A percentile compares a stretch with the other conserved stretches of the same genome.
phyloP scores from a whole-genome alignment of 2,113 vertebrate species.

The Falcunculus frontatus region DNA sequence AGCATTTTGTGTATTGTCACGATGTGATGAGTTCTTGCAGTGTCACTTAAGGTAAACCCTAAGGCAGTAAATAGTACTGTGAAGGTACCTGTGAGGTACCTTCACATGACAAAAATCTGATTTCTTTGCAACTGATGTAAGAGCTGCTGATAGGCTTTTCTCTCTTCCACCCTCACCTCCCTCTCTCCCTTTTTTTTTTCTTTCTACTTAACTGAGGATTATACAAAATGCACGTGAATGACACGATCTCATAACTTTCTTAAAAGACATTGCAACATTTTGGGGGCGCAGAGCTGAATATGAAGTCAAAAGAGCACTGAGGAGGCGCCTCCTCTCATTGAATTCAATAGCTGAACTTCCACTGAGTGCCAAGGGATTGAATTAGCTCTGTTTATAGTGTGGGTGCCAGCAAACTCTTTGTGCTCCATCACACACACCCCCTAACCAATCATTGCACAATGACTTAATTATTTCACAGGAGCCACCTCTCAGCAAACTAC shows the following conservation, averaged over 20 bases:
- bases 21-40: neutral
- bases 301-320: neutral
- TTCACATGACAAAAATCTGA: neutral
- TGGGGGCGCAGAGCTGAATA: neutral
- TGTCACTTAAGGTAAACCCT: neutral
- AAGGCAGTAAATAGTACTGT: neutral
- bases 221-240: neutral
- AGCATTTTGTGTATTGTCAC: neutral
- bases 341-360: neutral
- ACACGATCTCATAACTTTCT: neutral
- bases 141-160: neutral
- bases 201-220: neutral
- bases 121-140: neutral
- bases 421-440: neutral
- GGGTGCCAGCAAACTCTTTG: neutral
- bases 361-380: neutral
- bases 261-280: neutral
- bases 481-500: neutral
- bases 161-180: neutral
- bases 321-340: neutral
- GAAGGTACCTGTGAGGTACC: neutral
- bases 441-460: neutral
- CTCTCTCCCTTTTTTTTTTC: neutral
- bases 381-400: neutral
- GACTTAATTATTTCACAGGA: neutral